Conservation (phyloP, 2,113 vertebrate genomes). For the Galbula dea region DNA sequence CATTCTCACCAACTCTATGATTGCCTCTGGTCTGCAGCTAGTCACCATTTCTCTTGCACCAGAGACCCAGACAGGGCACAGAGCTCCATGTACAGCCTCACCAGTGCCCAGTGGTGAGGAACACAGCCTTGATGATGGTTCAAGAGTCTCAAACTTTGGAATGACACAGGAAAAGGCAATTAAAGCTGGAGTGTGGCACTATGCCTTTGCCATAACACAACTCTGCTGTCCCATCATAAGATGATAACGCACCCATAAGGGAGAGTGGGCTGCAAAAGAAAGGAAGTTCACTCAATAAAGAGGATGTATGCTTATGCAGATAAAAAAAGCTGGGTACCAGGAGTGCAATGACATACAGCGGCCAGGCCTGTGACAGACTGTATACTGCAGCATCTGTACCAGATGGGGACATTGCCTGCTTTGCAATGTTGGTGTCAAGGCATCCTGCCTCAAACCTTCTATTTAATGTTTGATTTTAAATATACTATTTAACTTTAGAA, state of each 20-base stretch:
- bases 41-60: neutral
- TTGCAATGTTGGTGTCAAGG: neutral
- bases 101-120: neutral
- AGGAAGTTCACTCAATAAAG: neutral
- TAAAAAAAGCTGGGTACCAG: neutral
- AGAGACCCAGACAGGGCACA: neutral
- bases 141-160: neutral
- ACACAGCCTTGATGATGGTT: neutral
- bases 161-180: neutral
- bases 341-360: neutral
- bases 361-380: neutral
- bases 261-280: neutral
- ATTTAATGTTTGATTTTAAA: neutral
- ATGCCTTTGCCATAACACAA: neutral
- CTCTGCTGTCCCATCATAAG: fast-evolving
- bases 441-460: neutral
- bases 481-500: neutral
- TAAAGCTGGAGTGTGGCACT: neutral
- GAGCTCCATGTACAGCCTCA: fast-evolving
- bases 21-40: neutral
- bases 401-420: neutral
- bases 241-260: neutral
- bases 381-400: neutral
- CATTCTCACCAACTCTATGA: neutral
- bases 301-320: neutral